Evolutionary conservation across 2,113 vertebrate genomes (phyloP).

Genomic region (Ceyx cyanopectus): DNA sequence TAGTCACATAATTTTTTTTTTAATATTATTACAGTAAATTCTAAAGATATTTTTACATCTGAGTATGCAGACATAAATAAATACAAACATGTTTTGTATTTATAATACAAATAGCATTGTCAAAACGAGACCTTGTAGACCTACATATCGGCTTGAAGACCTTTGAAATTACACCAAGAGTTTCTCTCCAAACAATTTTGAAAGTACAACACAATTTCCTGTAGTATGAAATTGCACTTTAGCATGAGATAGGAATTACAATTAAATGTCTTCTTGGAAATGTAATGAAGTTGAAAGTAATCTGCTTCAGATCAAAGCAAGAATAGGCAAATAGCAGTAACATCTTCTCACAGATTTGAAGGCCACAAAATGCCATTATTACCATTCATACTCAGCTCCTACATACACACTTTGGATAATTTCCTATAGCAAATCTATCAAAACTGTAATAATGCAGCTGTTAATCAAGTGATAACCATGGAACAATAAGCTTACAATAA

Average conservation of each 20-base stretch:
- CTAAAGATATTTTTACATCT: slow-evolving; percentile 16
- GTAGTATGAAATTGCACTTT: neutral
- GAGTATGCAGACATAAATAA: neutral
- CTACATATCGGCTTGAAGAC: neutral
- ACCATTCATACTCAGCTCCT: neutral
- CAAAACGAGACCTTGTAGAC: neutral
- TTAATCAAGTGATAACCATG: neutral
- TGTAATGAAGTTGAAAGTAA: neutral
- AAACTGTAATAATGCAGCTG: neutral
- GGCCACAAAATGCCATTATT: neutral
- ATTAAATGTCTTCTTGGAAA: neutral
- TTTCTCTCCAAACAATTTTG: neutral
- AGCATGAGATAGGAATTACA: neutral
- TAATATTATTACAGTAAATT: neutral
- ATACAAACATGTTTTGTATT: neutral
- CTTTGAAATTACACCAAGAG: neutral
- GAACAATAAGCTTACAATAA: neutral
- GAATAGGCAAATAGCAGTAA: neutral
- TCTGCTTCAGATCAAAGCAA: neutral
- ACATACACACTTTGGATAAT: neutral
- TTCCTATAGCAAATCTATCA: neutral
- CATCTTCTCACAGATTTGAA: neutral
- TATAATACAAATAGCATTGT: neutral
- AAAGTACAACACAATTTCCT: neutral
- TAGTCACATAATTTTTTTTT: neutral